Percentiles rank a stretch among this genome's conserved stretches.
phyloP scores from a whole-genome alignment of 1,140 invertebrate species.

The Bombus breviceps region DNA sequence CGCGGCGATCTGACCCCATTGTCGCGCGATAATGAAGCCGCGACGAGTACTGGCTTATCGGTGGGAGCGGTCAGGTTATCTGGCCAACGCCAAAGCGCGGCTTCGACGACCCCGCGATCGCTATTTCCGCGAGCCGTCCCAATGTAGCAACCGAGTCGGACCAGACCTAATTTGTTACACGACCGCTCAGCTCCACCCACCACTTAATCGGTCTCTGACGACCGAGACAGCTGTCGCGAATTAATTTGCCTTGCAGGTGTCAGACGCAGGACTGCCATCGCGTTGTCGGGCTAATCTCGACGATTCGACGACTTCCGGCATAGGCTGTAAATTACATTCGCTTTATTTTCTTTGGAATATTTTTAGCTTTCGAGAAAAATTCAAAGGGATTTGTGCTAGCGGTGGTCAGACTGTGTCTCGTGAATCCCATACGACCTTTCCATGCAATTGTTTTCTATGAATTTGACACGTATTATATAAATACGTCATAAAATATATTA shows the following conservation, averaged over 20 bases:
- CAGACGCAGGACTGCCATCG: constrained; percentile 59
- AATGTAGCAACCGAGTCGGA: constrained; percentile 4
- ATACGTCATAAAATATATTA: too few relatives aligned
- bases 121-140: background rate
- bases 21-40: constrained; percentile 44
- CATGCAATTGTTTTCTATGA: too few relatives aligned
- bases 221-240: constrained; percentile 76
- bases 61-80: constrained; percentile 37
- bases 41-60: constrained; percentile 34
- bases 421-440: too few relatives aligned
- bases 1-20: constrained; percentile 39
- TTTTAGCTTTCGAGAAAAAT: background rate
- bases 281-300: constrained; percentile 13
- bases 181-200: constrained; percentile 43
- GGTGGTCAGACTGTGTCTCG: too few relatives aligned
- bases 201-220: constrained; percentile 66
- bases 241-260: constrained; percentile 76
- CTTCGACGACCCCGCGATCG: constrained; percentile 5
- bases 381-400: background rate
- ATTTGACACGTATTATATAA: too few relatives aligned
- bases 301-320: background rate
- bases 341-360: background rate
- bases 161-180: constrained; percentile 62
- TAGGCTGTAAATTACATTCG: background rate
- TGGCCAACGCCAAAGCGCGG: background rate